Evolutionary conservation across 37 sponge, comb jelly and placozoan genomes (phyloP).

Genomic region (Halichondria panicea): DNA sequence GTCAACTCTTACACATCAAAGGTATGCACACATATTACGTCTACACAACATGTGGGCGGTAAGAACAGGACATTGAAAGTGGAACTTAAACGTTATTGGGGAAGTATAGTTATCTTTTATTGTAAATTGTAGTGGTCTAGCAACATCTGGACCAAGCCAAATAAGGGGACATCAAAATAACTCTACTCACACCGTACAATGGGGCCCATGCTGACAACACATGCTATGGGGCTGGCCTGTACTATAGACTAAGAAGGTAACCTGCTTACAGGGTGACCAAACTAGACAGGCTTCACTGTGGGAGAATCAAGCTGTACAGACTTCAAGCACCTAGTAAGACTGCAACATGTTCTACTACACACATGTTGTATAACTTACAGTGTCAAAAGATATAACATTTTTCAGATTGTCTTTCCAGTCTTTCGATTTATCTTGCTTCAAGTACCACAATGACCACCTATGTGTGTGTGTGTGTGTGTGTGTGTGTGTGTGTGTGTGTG

Average conservation of each 20-base stretch:
- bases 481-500: constrained; percentile 13
- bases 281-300: neutral
- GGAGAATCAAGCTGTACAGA: neutral
- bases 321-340: neutral
- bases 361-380: constrained; percentile 16
- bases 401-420: constrained; percentile 46
- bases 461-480: neutral
- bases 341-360: neutral
- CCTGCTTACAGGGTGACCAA: no score
- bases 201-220: no score
- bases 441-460: constrained; percentile 41
- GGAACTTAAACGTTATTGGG: no score
- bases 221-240: no score
- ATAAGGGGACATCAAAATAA: neutral
- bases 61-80: no score
- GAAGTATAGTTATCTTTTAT: no score
- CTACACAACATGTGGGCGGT: no score
- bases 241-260: no score
- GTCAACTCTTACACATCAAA: no score
- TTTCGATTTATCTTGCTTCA: constrained; percentile 21
- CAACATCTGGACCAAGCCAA: neutral
- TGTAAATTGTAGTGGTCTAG: no score
- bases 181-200: no score
- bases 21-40: no score
- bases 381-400: constrained; percentile 43